Conservation (phyloP, 2,797 vertebrate species). For the Sebastes minor region DNA sequence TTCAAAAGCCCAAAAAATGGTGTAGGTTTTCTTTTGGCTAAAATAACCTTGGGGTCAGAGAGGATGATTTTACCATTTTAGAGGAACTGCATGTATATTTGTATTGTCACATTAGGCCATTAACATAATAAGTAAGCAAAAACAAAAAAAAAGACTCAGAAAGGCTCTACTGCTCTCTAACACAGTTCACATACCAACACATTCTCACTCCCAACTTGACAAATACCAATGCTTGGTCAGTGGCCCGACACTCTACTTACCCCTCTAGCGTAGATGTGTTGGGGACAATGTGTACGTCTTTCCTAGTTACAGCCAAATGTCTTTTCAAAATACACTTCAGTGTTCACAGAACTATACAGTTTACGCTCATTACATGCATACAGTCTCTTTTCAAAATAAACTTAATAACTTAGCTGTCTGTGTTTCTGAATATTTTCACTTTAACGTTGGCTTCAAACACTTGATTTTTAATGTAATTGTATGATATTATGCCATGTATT, state of each 20-base stretch:
- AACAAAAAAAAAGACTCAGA: neutral
- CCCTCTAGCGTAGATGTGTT: too few species aligned
- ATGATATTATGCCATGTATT: too few species aligned
- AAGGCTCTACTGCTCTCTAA: neutral
- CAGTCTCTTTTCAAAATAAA: neutral
- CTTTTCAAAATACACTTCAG: too few species aligned
- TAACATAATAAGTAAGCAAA: neutral
- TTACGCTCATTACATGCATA: rapidly evolving
- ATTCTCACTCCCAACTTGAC: too few species aligned
- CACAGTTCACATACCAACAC: neutral
- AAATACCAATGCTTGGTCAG: too few species aligned
- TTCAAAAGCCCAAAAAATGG: neutral
- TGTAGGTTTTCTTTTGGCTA: neutral
- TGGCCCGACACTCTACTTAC: too few species aligned
- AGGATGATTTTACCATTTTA: neutral
- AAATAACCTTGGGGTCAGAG: neutral
- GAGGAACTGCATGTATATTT: neutral
- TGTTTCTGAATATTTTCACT: too few species aligned
- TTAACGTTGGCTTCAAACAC: too few species aligned
- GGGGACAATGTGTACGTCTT: rapidly evolving
- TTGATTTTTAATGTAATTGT: too few species aligned
- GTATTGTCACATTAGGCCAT: neutral
- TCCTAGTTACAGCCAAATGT: rapidly evolving
- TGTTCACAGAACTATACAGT: rapidly evolving
- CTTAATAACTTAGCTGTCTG: too few species aligned